Conservation (phyloP, 2,113 vertebrate species). For the Boulengeromyrus knoepffleri region DNA sequence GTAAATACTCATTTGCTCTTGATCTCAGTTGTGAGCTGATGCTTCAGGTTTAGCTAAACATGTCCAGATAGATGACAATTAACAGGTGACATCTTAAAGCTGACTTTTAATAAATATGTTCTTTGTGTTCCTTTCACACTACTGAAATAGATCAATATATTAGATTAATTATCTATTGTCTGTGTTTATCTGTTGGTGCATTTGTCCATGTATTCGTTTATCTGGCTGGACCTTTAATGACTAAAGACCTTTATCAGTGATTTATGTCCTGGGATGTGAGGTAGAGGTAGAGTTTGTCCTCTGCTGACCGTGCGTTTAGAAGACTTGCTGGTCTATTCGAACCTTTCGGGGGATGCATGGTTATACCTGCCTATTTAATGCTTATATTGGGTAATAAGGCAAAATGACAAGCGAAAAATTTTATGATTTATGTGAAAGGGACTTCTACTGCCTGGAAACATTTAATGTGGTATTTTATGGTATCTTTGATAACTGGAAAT, state of each 20-base stretch:
- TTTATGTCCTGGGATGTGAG: background rate
- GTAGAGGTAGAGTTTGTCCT: background rate
- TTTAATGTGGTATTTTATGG: background rate
- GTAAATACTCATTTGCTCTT: background rate
- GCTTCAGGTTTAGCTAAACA: background rate
- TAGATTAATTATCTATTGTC: background rate
- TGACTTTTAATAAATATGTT: background rate
- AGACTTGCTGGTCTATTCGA: background rate
- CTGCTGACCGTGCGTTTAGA: background rate
- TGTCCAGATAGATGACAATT: background rate
- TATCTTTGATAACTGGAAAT: background rate
- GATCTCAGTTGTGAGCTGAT: background rate
- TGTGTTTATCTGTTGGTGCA: background rate
- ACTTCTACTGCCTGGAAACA: background rate
- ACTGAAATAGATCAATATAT: background rate
- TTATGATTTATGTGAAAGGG: background rate
- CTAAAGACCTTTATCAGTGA: background rate
- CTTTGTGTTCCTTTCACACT: background rate
- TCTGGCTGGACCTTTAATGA: background rate
- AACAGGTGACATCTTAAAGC: background rate
- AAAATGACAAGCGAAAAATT: background rate
- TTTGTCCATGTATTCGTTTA: background rate
- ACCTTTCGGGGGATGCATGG: background rate
- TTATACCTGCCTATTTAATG: background rate
- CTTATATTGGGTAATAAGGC: background rate